Evolutionary conservation across 2,113 vertebrate genomes (phyloP).

Genomic region (Albula glossodonta): DNA sequence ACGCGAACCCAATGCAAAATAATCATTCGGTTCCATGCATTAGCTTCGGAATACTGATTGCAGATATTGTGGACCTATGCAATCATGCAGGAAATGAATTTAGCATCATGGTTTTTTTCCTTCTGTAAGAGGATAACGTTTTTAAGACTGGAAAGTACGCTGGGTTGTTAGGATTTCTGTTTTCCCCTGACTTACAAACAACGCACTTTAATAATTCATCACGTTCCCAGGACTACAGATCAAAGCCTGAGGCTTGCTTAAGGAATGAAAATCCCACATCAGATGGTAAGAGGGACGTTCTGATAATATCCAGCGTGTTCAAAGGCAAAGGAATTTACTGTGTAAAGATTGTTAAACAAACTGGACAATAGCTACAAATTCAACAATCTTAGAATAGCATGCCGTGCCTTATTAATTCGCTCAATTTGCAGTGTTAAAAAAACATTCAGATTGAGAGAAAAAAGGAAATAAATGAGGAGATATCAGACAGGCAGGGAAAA

Average conservation of each 20-base stretch:
- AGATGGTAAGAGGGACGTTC: background rate
- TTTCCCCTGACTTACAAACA: conserved; percentile 27
- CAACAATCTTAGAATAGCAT: background rate
- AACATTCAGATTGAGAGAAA: background rate
- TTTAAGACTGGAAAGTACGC: background rate
- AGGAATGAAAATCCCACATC: background rate
- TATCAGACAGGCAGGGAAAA: too few relatives aligned
- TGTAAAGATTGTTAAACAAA: background rate
- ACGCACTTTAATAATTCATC: conserved; percentile 19
- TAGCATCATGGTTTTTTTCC: background rate
- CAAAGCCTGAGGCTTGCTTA: background rate
- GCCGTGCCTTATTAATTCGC: background rate
- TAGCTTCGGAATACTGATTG: background rate
- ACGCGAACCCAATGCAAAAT: background rate
- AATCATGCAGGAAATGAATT: background rate
- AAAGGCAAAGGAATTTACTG: background rate
- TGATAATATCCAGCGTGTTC: background rate
- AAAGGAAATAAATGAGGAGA: background rate
- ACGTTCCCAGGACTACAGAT: background rate
- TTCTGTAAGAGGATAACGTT: background rate
- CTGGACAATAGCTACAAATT: background rate
- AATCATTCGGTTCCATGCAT: background rate
- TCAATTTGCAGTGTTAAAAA: too few relatives aligned
- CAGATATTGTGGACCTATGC: background rate
- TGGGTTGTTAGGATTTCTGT: background rate